Conservation (phyloP, 2,797 vertebrate genomes). For the Crocodylus rhombifer region DNA sequence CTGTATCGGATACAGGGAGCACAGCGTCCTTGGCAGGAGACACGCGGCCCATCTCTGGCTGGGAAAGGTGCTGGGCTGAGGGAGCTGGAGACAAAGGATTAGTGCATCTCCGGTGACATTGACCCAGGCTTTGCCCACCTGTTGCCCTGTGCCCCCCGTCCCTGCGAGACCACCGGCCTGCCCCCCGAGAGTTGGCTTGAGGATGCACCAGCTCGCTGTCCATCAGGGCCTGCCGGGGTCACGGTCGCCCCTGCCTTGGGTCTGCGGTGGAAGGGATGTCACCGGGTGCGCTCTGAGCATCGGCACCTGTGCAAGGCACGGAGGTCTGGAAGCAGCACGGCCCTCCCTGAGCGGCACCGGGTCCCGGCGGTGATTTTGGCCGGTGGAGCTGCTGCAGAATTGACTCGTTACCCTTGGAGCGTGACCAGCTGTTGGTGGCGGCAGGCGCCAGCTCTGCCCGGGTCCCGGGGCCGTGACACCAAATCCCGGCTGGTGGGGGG, state of each 20-base stretch:
- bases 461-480: not conserved
- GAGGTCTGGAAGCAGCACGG: not conserved
- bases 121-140: not conserved
- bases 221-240: not conserved
- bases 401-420: slow-evolving; percentile 30
- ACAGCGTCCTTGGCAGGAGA: no score
- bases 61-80: not conserved
- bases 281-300: not conserved
- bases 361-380: not conserved
- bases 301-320: not conserved
- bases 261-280: not conserved
- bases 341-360: not conserved
- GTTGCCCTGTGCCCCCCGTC: not conserved
- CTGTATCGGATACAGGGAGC: no score
- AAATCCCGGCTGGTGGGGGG: not conserved
- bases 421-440: slow-evolving; percentile 10
- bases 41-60: no score
- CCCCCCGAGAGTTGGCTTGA: not conserved
- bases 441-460: not conserved
- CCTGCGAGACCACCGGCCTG: not conserved
- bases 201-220: slow-evolving; percentile 1
- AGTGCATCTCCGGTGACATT: not conserved
- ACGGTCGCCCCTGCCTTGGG: no score
- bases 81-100: not conserved
- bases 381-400: not conserved